Percentiles rank a stretch among this genome's conserved stretches.
These are phyloP conservation scores for Daboia siamensis DNA, from an alignment of 2,113 vertebrate species.

Conservation along the genomic window DNA sequence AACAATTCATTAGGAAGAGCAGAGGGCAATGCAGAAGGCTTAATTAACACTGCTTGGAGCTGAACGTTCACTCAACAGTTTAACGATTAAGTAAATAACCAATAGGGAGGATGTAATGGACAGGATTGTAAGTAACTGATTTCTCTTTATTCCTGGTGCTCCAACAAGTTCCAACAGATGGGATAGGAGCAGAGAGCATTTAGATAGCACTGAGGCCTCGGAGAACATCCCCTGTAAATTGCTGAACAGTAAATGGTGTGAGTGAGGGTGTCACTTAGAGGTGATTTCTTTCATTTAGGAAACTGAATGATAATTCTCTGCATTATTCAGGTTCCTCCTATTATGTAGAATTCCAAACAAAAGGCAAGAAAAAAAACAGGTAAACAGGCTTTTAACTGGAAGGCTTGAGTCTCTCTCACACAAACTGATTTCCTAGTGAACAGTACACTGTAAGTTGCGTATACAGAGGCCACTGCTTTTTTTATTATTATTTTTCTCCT, in stretches of 20 bases:
- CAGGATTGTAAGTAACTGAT: background rate
- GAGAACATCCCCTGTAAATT: background rate
- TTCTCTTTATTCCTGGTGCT: background rate
- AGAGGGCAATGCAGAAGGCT: background rate
- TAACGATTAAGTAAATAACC: constrained; percentile 6
- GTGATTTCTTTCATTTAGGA: background rate
- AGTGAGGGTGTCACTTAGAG: background rate
- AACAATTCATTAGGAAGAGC: background rate
- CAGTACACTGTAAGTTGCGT: constrained; percentile 5
- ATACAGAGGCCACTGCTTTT: background rate
- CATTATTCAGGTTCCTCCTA: background rate
- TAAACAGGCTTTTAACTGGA: background rate
- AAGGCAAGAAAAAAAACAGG: background rate
- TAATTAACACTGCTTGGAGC: background rate
- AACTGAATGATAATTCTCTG: background rate
- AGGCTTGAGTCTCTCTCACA: constrained; percentile 9
- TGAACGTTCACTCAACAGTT: background rate
- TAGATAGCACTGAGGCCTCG: too few species aligned
- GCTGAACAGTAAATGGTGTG: background rate
- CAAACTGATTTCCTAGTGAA: constrained; percentile 34
- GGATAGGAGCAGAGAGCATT: background rate
- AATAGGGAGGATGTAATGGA: background rate
- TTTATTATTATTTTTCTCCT: constrained; percentile 40
- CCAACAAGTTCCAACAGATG: background rate
- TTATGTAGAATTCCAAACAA: background rate